These are phyloP conservation scores for Petroica traversi DNA, from an alignment of 2,113 vertebrate genomes.

Conservation along the genomic window DNA sequence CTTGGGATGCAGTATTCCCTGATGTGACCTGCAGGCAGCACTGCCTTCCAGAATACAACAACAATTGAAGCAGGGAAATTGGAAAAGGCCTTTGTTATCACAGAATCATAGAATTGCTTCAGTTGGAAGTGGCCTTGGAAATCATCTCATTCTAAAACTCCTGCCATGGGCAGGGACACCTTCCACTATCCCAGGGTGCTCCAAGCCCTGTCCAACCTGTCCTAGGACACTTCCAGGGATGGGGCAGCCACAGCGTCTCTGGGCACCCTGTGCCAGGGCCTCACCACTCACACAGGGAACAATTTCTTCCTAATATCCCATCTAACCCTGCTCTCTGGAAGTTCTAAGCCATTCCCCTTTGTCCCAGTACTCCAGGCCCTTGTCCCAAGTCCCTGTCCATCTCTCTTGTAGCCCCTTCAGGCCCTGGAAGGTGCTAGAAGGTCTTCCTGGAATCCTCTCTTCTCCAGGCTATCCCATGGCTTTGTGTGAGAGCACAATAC, in stretches of 20 bases:
- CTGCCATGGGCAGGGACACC: too few relatives aligned
- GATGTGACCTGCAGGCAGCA: not conserved
- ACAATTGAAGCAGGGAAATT: not conserved
- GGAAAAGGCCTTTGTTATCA: not conserved
- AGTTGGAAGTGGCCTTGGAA: not conserved
- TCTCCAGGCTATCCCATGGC: not conserved
- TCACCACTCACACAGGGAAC: accelerated
- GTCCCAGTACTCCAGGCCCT: not conserved
- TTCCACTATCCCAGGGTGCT: not conserved
- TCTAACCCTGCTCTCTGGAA: not conserved
- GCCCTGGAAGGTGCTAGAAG: not conserved
- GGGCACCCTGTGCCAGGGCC: not conserved
- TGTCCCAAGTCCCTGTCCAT: too few relatives aligned
- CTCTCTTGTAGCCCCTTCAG: not conserved
- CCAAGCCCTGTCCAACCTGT: not conserved
- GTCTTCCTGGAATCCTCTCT: not conserved
- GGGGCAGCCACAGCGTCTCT: not conserved
- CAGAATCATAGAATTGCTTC: not conserved
- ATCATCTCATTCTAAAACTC: not conserved
- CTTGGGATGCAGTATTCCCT: not conserved
- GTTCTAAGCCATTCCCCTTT: not conserved
- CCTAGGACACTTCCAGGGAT: not conserved
- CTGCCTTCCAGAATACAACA: not conserved
- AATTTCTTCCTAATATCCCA: not conserved
- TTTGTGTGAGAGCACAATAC: accelerated